Evolutionary conservation across 2,888 invertebrate species (phyloP).

Genomic region (Antheraea assamensis): DNA sequence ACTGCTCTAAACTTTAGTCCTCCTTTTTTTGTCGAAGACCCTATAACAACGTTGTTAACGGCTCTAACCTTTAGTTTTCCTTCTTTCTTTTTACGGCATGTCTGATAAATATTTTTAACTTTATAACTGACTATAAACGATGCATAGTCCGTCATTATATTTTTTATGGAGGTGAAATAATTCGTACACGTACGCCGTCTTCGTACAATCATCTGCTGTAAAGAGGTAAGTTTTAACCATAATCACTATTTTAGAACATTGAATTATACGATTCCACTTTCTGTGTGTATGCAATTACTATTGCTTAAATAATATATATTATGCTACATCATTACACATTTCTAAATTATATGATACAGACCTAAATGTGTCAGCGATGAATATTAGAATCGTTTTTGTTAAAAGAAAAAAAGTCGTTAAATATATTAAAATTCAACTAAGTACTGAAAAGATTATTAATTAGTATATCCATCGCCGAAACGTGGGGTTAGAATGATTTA

Average conservation of each 20-base stretch:
- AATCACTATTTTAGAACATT: neutral
- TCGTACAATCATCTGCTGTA: neutral
- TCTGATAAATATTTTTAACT: neutral
- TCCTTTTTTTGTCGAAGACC: too few species aligned
- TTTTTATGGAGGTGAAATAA: neutral
- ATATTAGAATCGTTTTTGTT: too few species aligned
- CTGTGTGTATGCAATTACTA: neutral
- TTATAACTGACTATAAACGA: neutral
- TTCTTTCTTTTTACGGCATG: too few species aligned
- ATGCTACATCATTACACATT: neutral
- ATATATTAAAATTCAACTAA: neutral
- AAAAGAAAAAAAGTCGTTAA: too few species aligned
- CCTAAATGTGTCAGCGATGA: too few species aligned
- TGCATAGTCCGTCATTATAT: too few species aligned
- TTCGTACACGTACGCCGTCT: neutral
- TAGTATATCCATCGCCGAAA: too few species aligned
- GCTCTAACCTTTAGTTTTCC: too few species aligned
- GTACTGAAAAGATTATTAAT: too few species aligned
- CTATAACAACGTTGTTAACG: too few species aligned
- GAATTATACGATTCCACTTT: neutral
- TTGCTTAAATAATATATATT: neutral
- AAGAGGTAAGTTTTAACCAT: neutral
- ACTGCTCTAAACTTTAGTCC: too few species aligned
- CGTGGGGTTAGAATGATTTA: too few species aligned
- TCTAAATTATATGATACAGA: neutral